Base-by-base conservation (phyloP, 1,140 invertebrate genomes). In the Arctopsyche grandis region DNA sequence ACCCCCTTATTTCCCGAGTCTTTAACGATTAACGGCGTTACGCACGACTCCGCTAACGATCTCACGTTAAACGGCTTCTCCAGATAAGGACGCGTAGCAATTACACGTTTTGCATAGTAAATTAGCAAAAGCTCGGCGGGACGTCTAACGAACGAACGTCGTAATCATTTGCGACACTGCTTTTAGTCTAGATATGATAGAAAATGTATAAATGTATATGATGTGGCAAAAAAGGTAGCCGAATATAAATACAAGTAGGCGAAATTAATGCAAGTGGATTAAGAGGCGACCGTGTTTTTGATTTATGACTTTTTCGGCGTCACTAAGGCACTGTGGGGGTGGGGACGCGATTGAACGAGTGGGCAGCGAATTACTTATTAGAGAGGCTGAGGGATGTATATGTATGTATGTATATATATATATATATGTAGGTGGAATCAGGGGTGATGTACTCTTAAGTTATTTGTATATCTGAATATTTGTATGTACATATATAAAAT, bases 251-350 rank as follows among this genome's bases (percentile, higher is more conserved):
- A 10, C 1, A 12, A 52, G 12, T 16, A 1, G 48, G 3, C 48
- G 48, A 43, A 81, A 78, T 81, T 81, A 81, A 81, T 81, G 74
- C 80, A 74, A 81, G 80, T 78, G 80, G 80, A 81, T 81, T 78
- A 81, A 52, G 77, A 56, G 63, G 58, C 52, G 76, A 66, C 70
- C 73, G 80, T 78, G 80, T 77, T 77, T 81, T 75, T 81, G 80
- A 81, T 81, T 81, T 78, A 81, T 81, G 80, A 46, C 43, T 69
- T 77, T 66, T 73, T 69, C 76, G 56, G 10, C 73, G 73, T 66
- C 78, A 75, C 52, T 58, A 78, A 77, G 60, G 56, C 75, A 44
- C 29, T 46, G 44, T 29, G 24, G 77, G 79, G 29, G 12, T 22
- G 71, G 70, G 60, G 46, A 66, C 69, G 12, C 56, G 69, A 74